Base-by-base conservation (phyloP, 2,888 invertebrate genomes). In the Alitta virens region DNA sequence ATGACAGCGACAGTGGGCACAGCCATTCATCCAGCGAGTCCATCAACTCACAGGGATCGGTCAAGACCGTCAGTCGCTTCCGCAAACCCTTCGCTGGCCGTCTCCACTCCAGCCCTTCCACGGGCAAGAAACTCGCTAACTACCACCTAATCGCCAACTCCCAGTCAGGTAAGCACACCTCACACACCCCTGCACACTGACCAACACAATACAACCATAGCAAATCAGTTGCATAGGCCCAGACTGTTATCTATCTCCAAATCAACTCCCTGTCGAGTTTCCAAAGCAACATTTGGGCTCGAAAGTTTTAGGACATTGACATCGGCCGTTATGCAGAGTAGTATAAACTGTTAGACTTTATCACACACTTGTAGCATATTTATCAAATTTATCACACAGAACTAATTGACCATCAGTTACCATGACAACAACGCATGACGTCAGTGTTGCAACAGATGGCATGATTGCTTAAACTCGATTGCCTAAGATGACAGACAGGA, bases 21-120 rank as follows among this genome's bases (percentile, higher is more conserved):
- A 75, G 71, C 33, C 76, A 73, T 63, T 75, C 75, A 27, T 78
- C 78, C 62, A 75, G 75, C 38, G 78, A 78, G 71, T 78, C 77
- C 73, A 70, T 77, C 40, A 73, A 76, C 71, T 73, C 75, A 62
- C 69, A 74, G 67, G 74, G 76, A 66, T 65, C 69, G 65, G 68
- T 72, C 63, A 74, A 72, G 72, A 72, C 73, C 65, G 72, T 72
- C 72, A 72, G 74, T 60, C 75, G 76, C 70, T 78, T 78, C 65
- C 72, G 75, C 64, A 74, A 75, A n/a, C 74, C 75, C 9, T 70
- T 78, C 50, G 75, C 75, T 21, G 75, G 72, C 63, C 73, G 75
- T 58, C 74, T 76, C 38, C 76, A 76, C 63, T 74, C 77, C 57
- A 80, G 81, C 66, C 79, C 81, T 12, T 76, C 76, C 14, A 78